Conservation (phyloP, 2,797 vertebrate genomes). For the Gymnocypris eckloni region DNA sequence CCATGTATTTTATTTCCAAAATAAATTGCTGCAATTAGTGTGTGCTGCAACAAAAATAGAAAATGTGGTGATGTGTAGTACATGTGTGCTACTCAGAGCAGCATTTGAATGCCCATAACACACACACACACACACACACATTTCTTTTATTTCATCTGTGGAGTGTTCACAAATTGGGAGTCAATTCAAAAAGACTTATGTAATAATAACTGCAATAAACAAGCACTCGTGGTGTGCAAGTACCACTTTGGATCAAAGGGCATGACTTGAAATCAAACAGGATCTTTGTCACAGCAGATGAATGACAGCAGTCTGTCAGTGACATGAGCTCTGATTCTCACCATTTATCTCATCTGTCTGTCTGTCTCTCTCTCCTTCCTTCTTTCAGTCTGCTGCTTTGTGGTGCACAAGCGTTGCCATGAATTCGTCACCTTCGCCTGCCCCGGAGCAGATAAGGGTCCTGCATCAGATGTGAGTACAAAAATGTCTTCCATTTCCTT, state of each 20-base stretch:
- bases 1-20: neutral
- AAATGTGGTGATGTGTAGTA: neutral
- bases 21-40: neutral
- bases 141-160: neutral
- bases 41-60: neutral
- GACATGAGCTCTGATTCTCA: conserved; percentile 20
- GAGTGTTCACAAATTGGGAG: neutral
- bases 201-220: conserved; percentile 8
- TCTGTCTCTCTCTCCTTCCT: conserved; percentile 23
- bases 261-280: conserved; percentile 14
- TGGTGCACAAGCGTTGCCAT: conserved; percentile 97
- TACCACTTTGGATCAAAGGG: neutral
- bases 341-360: conserved; percentile 5
- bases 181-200: conserved; percentile 12
- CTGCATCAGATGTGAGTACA: conserved; percentile 93
- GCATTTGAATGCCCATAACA: neutral
- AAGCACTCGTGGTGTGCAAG: neutral
- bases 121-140: neutral
- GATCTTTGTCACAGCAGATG: conserved; percentile 17
- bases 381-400: conserved; percentile 92
- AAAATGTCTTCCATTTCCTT: conserved; percentile 18
- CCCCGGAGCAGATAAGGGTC: conserved; percentile 93
- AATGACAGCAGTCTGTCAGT: conserved; percentile 15
- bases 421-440: conserved; percentile 97
- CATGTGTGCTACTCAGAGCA: neutral